Percentiles rank a stretch among this genome's conserved stretches.
Conservation (phyloP, 2,113 vertebrate genomes). For the Neopipo cinnamomea region DNA sequence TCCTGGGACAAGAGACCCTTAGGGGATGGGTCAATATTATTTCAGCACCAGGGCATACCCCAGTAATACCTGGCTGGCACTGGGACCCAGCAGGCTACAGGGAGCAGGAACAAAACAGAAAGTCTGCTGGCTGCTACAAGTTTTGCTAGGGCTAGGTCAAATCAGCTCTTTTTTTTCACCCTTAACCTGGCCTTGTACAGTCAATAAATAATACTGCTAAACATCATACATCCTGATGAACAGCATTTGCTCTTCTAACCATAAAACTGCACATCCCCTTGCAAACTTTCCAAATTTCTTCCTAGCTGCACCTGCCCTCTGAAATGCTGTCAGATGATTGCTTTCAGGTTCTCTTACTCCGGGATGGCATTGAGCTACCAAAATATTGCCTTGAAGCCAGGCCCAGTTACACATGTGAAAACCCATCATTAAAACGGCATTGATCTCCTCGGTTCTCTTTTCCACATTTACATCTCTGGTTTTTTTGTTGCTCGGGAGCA, state of each 20-base stretch:
- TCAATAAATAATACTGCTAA: neutral
- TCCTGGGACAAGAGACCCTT: neutral
- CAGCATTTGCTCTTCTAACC: neutral
- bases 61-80: neutral
- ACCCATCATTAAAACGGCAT: rapidly evolving
- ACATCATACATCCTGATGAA: neutral
- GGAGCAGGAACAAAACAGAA: neutral
- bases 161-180: neutral
- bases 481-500: neutral
- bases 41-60: neutral
- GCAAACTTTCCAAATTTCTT: neutral
- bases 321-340: neutral
- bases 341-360: neutral
- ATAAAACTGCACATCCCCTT: neutral
- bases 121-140: neutral
- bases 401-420: neutral
- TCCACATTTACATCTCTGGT: neutral
- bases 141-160: neutral
- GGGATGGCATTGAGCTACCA: neutral
- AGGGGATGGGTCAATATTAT: neutral
- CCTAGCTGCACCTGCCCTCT: neutral
- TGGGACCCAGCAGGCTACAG: too few relatives aligned
- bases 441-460: neutral
- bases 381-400: neutral
- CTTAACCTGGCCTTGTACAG: neutral